Conservation (phyloP, 2,797 vertebrate genomes). For the Sebastes oblongus region DNA sequence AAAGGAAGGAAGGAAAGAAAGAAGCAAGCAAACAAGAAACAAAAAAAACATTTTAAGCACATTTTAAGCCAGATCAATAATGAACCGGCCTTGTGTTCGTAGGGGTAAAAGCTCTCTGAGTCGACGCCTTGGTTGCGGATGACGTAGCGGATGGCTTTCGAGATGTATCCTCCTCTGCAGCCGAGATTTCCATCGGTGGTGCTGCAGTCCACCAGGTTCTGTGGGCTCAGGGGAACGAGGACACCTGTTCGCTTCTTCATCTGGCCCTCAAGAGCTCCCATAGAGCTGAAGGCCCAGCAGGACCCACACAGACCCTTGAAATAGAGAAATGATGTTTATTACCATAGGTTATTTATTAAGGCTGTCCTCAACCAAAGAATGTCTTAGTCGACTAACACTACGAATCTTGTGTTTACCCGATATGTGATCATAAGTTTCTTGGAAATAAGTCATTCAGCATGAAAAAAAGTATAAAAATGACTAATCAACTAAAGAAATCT, state of each 20-base stretch:
- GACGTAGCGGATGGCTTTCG: conserved; percentile 75
- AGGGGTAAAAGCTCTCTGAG: conserved; percentile 78
- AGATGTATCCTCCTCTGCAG: conserved; percentile 79
- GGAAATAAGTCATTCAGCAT: too few relatives aligned
- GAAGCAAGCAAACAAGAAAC: neutral
- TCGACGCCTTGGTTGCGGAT: conserved; percentile 79
- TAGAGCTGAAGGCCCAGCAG: conserved; percentile 84
- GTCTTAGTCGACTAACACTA: too few relatives aligned
- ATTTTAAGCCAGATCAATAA: neutral
- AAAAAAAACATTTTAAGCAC: neutral
- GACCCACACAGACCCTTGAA: conserved; percentile 79
- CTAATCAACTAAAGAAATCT: too few relatives aligned
- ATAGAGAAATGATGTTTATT: neutral
- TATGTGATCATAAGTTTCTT: too few relatives aligned
- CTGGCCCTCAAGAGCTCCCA: conserved; percentile 83
- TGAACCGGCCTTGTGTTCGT: conserved; percentile 71
- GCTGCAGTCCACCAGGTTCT: conserved; percentile 85
- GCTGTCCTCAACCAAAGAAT: too few relatives aligned
- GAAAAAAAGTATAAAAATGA: too few relatives aligned
- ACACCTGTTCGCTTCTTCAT: conserved; percentile 71
- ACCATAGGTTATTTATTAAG: too few relatives aligned
- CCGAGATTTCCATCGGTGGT: conserved; percentile 69
- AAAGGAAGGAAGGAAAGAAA: neutral
- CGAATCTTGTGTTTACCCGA: too few relatives aligned
- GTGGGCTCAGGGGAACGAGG: conserved; percentile 79